A percentile compares a stretch with the other conserved stretches of the same genome.
These are phyloP conservation scores for Diprion similis DNA, from an alignment of 1,140 invertebrate species.

Conservation along the genomic window DNA sequence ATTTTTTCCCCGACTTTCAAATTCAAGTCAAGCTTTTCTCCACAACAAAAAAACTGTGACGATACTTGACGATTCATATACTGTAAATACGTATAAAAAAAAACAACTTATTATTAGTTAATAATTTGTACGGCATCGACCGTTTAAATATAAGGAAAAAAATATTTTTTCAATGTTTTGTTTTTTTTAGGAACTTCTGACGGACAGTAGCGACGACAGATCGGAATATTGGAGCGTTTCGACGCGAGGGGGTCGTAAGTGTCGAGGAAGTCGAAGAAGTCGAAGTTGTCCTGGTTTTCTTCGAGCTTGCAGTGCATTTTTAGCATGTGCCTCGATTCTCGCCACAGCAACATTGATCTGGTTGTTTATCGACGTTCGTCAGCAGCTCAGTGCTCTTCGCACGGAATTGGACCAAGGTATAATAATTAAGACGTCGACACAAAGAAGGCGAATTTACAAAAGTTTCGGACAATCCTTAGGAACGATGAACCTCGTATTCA, in stretches of 20 bases:
- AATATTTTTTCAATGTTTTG: conserved; percentile 16
- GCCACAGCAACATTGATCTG: conserved; percentile 71
- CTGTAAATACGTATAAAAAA: no score
- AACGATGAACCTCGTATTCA: no score
- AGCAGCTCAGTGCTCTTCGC: conserved; percentile 70
- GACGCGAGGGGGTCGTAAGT: conserved; percentile 45
- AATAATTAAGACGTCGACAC: not conserved
- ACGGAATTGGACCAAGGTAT: conserved; percentile 73
- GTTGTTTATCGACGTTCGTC: conserved; percentile 73
- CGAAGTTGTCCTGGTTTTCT: conserved; percentile 60
- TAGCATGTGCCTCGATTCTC: conserved; percentile 69
- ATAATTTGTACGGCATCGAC: no score
- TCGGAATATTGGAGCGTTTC: conserved; percentile 56
- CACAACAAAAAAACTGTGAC: no score
- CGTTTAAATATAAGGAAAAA: no score
- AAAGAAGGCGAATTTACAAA: no score
- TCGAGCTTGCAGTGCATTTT: conserved; percentile 67
- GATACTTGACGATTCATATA: not conserved
- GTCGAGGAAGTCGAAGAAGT: conserved; percentile 38
- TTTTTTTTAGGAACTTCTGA: conserved; percentile 55
- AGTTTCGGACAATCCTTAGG: no score
- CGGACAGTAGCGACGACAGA: conserved; percentile 66
- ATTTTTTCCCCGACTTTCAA: no score
- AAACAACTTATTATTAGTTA: no score
- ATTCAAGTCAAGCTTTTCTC: no score